Conservation (phyloP, 2,888 invertebrate species). For the Hololepta plana region DNA sequence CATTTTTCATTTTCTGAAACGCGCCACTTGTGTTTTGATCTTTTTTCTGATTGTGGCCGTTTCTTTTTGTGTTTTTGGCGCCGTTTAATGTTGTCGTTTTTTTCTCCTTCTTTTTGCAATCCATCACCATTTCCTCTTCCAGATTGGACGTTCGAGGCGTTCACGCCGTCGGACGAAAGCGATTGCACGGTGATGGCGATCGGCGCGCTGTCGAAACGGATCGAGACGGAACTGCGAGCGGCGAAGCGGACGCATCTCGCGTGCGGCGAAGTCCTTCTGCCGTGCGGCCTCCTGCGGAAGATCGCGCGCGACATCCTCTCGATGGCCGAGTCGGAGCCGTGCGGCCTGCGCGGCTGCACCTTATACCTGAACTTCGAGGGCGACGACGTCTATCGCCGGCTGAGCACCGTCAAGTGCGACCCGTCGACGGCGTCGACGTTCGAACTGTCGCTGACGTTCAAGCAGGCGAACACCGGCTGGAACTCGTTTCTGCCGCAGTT, state of each 20-base stretch:
- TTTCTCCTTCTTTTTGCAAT: too few relatives aligned
- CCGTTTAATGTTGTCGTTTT: too few relatives aligned
- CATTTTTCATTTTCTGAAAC: too few relatives aligned
- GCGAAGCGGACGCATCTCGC: constrained; percentile 67
- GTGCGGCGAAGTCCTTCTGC: constrained; percentile 72
- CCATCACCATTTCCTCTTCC: too few relatives aligned
- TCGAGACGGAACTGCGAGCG: constrained; percentile 61
- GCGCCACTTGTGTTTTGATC: too few relatives aligned
- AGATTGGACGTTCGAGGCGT: constrained; percentile 23
- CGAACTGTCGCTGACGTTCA: constrained; percentile 71
- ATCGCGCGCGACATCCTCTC: constrained; percentile 64
- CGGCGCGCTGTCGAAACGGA: constrained; percentile 50
- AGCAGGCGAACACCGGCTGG: constrained; percentile 73
- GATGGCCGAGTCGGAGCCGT: constrained; percentile 78
- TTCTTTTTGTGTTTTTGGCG: too few relatives aligned
- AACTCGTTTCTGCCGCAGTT: constrained; percentile 72
- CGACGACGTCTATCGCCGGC: constrained; percentile 40
- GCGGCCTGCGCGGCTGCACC: constrained; percentile 75
- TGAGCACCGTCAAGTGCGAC: constrained; percentile 71
- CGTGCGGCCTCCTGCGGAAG: constrained; percentile 61
- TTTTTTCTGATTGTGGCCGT: too few relatives aligned
- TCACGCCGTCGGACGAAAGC: constrained; percentile 18
- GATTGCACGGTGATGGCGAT: constrained; percentile 34
- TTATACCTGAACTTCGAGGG: constrained; percentile 69
- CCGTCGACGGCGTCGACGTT: constrained; percentile 75